A percentile compares a stretch with the other conserved stretches of the same genome.
phyloP scores from a whole-genome alignment of 2,888 invertebrate species.

The Drosophila antonietae region DNA sequence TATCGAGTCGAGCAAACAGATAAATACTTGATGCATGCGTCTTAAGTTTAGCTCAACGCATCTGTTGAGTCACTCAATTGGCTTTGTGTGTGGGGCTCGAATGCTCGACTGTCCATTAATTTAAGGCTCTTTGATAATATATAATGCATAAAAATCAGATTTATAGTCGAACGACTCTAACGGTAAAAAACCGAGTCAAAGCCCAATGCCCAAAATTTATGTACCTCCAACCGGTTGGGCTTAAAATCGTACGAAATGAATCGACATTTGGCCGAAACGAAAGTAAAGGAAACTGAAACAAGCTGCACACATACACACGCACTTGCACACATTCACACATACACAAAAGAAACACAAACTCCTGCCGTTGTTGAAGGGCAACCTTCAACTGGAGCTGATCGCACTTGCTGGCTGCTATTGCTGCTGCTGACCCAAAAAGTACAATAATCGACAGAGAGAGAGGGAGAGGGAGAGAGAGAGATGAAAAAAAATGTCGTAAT shows the following conservation, averaged over 20 bases:
- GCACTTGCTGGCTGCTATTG: constrained; percentile 35
- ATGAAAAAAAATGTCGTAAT: constrained; percentile 39
- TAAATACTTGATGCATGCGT: constrained; percentile 2
- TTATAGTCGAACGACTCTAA: constrained; percentile 58
- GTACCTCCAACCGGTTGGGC: constrained; percentile 51
- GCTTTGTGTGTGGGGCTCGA: background rate
- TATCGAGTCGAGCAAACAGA: too few relatives aligned
- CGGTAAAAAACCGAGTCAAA: constrained; percentile 67
- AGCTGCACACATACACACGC: background rate
- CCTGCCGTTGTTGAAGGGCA: constrained; percentile 52
- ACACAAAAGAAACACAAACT: background rate
- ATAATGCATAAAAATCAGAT: constrained; percentile 51
- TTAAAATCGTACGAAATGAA: constrained; percentile 39
- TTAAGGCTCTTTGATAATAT: constrained; percentile 42
- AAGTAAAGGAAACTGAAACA: constrained; percentile 17
- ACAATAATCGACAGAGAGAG: constrained; percentile 16
- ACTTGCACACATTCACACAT: background rate
- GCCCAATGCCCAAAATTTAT: constrained; percentile 42
- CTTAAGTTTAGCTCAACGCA: background rate
- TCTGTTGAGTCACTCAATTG: constrained; percentile 34
- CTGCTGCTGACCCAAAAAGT: constrained; percentile 43
- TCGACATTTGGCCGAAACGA: constrained; percentile 24
- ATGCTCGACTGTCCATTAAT: constrained; percentile 40
- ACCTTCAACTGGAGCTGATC: constrained; percentile 45
- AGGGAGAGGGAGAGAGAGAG: background rate